Evolutionary conservation across 2,888 invertebrate genomes (phyloP).

Genomic region (Laspeyria flexula): DNA sequence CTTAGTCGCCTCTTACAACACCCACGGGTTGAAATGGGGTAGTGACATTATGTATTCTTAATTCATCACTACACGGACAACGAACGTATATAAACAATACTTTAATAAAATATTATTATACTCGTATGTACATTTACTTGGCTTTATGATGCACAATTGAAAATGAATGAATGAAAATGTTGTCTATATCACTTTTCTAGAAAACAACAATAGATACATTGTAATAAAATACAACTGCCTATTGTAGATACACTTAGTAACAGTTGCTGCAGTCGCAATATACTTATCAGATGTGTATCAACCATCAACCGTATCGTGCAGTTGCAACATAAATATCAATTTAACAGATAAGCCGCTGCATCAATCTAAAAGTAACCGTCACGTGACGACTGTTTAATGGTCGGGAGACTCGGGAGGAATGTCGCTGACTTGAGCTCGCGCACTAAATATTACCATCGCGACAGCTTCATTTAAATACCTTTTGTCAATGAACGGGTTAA

Average conservation of each 20-base stretch:
- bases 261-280: neutral
- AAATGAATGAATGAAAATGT: too few relatives aligned
- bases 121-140: too few relatives aligned
- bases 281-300: neutral
- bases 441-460: conserved; percentile 81
- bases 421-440: conserved; percentile 58
- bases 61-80: too few relatives aligned
- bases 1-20: too few relatives aligned
- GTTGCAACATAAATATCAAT: conserved; percentile 41
- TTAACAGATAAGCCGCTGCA: conserved; percentile 29
- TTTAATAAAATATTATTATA: too few relatives aligned
- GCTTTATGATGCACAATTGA: too few relatives aligned
- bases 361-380: conserved; percentile 34
- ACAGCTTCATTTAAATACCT: conserved; percentile 86
- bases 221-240: neutral
- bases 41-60: too few relatives aligned
- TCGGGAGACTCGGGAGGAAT: conserved; percentile 62
- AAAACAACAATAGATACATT: too few relatives aligned
- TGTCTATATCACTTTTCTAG: too few relatives aligned
- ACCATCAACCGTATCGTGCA: conserved; percentile 15
- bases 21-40: too few relatives aligned
- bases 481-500: conserved; percentile 86
- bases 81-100: too few relatives aligned
- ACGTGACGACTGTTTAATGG: conserved; percentile 66
- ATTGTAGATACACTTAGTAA: too few relatives aligned